Conservation (phyloP, 2,888 invertebrate species). For the Drosophila mimica region DNA sequence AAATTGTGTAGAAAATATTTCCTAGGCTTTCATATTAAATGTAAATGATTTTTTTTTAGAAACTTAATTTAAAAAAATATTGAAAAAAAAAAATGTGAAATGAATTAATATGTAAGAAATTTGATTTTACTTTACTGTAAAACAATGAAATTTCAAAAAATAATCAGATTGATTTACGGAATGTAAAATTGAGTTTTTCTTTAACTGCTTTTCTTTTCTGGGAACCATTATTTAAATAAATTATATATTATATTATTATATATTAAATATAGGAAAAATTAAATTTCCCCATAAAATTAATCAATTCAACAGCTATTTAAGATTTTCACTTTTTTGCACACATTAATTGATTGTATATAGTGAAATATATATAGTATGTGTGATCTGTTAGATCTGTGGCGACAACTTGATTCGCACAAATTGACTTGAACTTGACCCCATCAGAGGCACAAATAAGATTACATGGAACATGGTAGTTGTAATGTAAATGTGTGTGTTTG, state of each 20-base stretch:
- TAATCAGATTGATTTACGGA: not conserved
- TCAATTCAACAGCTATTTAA: not conserved
- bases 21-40: not conserved
- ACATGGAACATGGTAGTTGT: constrained; percentile 6
- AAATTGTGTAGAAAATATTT: not conserved
- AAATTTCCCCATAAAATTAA: not conserved
- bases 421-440: constrained; percentile 43
- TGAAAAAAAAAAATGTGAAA: not conserved
- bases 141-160: not conserved
- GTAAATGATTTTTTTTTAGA: not conserved
- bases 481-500: constrained; percentile 29
- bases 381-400: not conserved
- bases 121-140: not conserved
- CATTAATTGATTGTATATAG: not conserved
- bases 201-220: not conserved
- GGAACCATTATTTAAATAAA: not conserved
- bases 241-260: not conserved
- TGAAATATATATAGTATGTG: not conserved
- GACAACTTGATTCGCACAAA: constrained; percentile 13
- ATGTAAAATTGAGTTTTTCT: not conserved
- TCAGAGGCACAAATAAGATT: constrained; percentile 7
- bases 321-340: not conserved
- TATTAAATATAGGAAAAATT: not conserved
- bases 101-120: not conserved
- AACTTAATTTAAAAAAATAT: not conserved